These are phyloP conservation scores for Metellina segmentata DNA, from an alignment of 2,888 invertebrate species.

Conservation along the genomic window DNA sequence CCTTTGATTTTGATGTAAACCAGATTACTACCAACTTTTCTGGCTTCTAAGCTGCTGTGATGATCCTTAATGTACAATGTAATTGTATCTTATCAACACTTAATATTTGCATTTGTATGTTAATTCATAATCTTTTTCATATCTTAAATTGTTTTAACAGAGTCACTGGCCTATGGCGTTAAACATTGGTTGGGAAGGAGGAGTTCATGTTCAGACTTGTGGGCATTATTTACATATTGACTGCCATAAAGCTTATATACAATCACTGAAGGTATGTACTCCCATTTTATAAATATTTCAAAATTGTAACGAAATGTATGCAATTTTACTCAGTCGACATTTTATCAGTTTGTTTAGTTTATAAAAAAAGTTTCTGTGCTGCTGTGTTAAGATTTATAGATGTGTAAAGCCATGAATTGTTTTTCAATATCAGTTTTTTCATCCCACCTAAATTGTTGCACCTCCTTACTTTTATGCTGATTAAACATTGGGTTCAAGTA, in stretches of 20 bases:
- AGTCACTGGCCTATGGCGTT: conserved; percentile 90
- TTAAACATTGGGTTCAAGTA: too few relatives aligned
- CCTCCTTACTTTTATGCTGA: not conserved
- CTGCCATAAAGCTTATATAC: conserved; percentile 94
- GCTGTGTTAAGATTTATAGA: not conserved
- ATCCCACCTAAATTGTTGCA: not conserved
- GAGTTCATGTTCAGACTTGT: conserved; percentile 96
- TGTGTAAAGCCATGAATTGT: not conserved
- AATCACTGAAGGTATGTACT: conserved; percentile 85
- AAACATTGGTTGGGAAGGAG: conserved; percentile 93
- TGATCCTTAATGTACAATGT: too few relatives aligned
- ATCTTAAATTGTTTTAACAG: conserved; percentile 79
- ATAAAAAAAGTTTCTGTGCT: not conserved
- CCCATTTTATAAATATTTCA: not conserved
- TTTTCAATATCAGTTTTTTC: not conserved
- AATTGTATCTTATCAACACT: too few relatives aligned
- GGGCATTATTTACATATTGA: conserved; percentile 98
- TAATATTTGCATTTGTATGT: too few relatives aligned
- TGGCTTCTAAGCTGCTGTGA: too few relatives aligned
- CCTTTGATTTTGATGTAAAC: too few relatives aligned
- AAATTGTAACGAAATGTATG: not conserved
- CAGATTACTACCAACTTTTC: too few relatives aligned
- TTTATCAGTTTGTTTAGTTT: not conserved
- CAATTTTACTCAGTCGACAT: not conserved
- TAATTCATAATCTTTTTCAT: not conserved